These are phyloP conservation scores for Spermophilus dauricus DNA, from an alignment of 2,113 vertebrate species.

Conservation along the genomic window DNA sequence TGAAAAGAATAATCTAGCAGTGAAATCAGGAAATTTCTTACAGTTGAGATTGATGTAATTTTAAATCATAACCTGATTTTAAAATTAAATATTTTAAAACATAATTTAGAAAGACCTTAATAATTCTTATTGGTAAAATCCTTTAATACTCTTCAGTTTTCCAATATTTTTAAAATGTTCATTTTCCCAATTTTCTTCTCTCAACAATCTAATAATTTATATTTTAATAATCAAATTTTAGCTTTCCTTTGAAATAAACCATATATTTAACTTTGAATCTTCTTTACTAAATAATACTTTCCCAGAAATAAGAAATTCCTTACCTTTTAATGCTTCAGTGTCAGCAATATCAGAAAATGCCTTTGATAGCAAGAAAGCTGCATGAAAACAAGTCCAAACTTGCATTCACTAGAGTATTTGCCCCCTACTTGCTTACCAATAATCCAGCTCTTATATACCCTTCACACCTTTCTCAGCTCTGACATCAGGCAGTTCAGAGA, in stretches of 20 bases:
- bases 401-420: constrained; percentile 64
- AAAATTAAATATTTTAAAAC: neutral
- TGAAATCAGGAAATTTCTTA: constrained; percentile 53
- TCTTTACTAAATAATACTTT: constrained; percentile 11
- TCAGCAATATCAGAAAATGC: constrained; percentile 62
- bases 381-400: constrained; percentile 67
- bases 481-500: constrained; percentile 85
- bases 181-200: constrained; percentile 4
- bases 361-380: constrained; percentile 66
- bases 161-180: neutral
- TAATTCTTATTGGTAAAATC: neutral
- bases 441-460: constrained; percentile 85
- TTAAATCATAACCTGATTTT: constrained; percentile 59
- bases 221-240: neutral
- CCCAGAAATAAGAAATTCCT: constrained; percentile 69
- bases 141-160: neutral
- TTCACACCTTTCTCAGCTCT: constrained; percentile 83
- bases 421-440: constrained; percentile 45
- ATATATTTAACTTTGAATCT: neutral
- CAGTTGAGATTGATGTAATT: neutral
- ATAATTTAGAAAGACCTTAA: neutral
- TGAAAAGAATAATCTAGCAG: constrained; percentile 79
- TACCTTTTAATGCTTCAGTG: constrained; percentile 82
- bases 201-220: neutral
- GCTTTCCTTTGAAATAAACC: constrained; percentile 39